phyloP scores from a whole-genome alignment of 2,797 vertebrate genomes.

The Catamblyrhynchus diadema region DNA sequence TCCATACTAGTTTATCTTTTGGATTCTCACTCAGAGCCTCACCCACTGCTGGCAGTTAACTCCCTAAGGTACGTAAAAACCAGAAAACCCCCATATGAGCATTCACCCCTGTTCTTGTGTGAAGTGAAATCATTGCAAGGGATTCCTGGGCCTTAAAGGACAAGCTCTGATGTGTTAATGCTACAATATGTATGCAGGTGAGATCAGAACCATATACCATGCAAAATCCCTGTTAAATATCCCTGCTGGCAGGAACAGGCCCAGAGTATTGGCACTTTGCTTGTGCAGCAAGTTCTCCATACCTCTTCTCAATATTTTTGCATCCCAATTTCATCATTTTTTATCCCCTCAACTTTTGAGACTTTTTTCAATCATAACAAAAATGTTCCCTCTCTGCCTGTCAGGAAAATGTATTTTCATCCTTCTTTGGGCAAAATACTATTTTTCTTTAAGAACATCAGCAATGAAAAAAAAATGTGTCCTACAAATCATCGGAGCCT shows the following conservation, averaged over 20 bases:
- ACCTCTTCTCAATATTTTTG: not conserved
- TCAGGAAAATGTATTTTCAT: constrained; percentile 8
- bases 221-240: not conserved
- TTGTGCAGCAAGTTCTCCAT: not conserved
- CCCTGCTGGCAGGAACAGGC: not conserved
- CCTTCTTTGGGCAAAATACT: not conserved
- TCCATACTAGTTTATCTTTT: not conserved
- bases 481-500: constrained; percentile 5
- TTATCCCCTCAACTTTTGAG: not conserved
- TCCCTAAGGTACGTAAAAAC: not conserved
- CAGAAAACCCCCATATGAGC: not conserved
- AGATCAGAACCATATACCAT: not conserved
- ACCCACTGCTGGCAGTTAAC: not conserved
- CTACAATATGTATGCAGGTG: not conserved
- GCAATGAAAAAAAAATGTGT: not conserved
- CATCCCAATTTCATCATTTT: not conserved
- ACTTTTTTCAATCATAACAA: not conserved
- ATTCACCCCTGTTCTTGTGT: not conserved
- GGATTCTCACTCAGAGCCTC: not conserved
- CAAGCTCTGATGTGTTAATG: not conserved
- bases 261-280: not conserved
- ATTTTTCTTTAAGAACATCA: constrained; percentile 1
- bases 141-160: not conserved
- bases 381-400: not conserved
- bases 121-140: not conserved